A percentile compares a stretch with the other conserved stretches of the same genome.
Conservation (phyloP, 2,888 invertebrate genomes). For the Hymenopus coronatus region DNA sequence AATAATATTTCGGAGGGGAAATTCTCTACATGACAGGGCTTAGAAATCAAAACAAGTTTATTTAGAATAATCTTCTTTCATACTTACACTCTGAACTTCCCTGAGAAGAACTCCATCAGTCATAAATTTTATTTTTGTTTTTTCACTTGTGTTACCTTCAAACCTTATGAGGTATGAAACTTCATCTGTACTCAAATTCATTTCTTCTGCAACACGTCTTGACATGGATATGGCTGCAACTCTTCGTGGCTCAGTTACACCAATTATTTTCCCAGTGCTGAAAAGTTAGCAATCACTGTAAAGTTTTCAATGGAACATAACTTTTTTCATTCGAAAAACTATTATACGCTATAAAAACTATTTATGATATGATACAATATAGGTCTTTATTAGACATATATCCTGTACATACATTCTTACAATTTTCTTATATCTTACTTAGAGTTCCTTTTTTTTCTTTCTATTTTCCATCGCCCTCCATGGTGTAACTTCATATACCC, state of each 20-base stretch:
- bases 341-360: too few relatives aligned
- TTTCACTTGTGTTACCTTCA: conserved; percentile 84
- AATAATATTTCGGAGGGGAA: too few relatives aligned
- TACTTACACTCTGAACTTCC: conserved; percentile 71
- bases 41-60: neutral
- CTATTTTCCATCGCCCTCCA: too few relatives aligned
- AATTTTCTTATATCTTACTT: too few relatives aligned
- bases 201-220: conserved; percentile 82
- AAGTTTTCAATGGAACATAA: neutral
- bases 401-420: too few relatives aligned
- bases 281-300: neutral
- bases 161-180: conserved; percentile 93
- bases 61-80: neutral
- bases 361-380: too few relatives aligned
- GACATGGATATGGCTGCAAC: conserved; percentile 98
- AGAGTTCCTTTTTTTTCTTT: too few relatives aligned
- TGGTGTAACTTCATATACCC: too few relatives aligned
- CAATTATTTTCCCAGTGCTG: conserved; percentile 69
- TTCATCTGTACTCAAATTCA: conserved; percentile 69
- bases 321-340: neutral
- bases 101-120: conserved; percentile 95
- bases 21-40: neutral
- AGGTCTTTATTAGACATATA: too few relatives aligned
- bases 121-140: conserved; percentile 97
- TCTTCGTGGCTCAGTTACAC: conserved; percentile 94